phyloP scores from a whole-genome alignment of 2,113 vertebrate species.

The Albula goreensis region DNA sequence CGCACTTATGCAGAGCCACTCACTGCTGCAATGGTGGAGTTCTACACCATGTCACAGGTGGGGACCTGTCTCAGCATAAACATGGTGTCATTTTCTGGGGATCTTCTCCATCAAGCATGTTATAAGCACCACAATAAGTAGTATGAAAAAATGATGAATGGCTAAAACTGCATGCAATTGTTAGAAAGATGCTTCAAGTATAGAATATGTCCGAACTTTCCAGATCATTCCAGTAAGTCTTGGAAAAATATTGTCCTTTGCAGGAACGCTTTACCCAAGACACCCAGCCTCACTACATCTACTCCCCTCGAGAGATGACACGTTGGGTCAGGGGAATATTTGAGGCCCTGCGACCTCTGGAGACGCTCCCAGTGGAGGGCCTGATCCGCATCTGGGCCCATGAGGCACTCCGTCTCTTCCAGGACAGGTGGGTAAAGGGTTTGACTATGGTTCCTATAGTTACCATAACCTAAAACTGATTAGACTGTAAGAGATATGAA shows the following conservation, averaged over 20 bases:
- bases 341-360: constrained; percentile 90
- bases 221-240: neutral
- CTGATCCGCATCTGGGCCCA: constrained; percentile 99
- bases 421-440: constrained; percentile 81
- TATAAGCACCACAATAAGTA: neutral
- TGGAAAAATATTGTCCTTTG: neutral
- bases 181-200: neutral
- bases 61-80: neutral
- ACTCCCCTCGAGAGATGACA: constrained; percentile 98
- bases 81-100: neutral
- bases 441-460: neutral
- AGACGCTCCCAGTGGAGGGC: constrained; percentile 93
- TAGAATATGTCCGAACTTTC: too few relatives aligned
- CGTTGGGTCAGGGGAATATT: constrained; percentile 97
- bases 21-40: constrained; percentile 98
- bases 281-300: constrained; percentile 97
- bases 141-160: neutral
- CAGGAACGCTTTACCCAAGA: constrained; percentile 98
- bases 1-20: constrained; percentile 94
- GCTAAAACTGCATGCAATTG: neutral
- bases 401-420: constrained; percentile 95
- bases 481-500: neutral
- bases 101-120: neutral
- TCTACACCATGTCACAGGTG: constrained; percentile 99
- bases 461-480: neutral